Evolutionary conservation across 2,113 vertebrate genomes (phyloP).

Genomic region (Sminthopsis crassicaudata): DNA sequence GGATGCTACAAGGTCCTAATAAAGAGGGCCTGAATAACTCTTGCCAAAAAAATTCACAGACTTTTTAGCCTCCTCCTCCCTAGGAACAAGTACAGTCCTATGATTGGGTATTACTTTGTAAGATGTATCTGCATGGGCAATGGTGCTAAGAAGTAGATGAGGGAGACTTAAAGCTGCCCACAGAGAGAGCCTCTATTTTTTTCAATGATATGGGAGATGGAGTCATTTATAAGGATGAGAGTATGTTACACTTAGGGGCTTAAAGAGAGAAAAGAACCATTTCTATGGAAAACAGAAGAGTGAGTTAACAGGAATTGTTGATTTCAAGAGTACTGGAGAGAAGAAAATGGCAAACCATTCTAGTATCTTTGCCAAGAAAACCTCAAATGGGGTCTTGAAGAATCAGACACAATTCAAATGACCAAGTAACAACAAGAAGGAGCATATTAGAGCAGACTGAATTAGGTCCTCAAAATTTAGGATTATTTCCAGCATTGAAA

Average conservation of each 20-base stretch:
- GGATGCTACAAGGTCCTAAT: too few relatives aligned
- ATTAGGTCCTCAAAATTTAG: background rate
- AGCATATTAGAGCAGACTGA: background rate
- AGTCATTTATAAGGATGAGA: background rate
- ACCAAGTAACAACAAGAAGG: background rate
- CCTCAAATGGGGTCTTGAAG: background rate
- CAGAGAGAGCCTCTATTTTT: background rate
- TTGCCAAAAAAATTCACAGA: too few relatives aligned
- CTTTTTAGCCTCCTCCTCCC: too few relatives aligned
- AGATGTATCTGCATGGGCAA: background rate
- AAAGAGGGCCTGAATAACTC: too few relatives aligned
- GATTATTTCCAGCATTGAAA: background rate
- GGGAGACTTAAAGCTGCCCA: background rate
- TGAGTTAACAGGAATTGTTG: background rate
- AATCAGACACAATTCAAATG: background rate
- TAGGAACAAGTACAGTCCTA: too few relatives aligned
- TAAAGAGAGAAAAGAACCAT: background rate
- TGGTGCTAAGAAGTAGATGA: background rate
- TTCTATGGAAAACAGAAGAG: background rate
- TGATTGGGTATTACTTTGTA: too few relatives aligned
- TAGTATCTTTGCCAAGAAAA: background rate
- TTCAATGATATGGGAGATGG: background rate
- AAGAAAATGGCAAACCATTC: background rate
- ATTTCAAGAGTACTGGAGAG: background rate
- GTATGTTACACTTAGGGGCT: background rate